Conservation (phyloP, 2,113 vertebrate species). For the Jaculus jaculus region DNA sequence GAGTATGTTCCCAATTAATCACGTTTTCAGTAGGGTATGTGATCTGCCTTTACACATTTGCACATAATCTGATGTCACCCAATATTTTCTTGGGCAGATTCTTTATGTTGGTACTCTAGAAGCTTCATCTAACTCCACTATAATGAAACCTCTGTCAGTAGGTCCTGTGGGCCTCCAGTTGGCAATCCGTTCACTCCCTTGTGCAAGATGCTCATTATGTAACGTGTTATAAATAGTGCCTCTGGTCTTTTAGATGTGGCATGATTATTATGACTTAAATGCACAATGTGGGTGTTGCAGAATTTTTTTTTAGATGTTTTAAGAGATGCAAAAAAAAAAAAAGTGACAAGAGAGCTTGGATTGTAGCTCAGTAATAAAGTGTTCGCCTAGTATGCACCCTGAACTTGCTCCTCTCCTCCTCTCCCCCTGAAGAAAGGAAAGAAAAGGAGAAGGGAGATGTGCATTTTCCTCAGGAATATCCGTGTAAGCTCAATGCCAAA, state of each 20-base stretch:
- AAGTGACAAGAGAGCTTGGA: background rate
- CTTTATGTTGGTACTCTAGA: constrained; percentile 8
- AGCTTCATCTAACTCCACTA: background rate
- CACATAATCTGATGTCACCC: constrained; percentile 25
- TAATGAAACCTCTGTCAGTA: constrained; percentile 42
- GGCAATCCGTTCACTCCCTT: background rate
- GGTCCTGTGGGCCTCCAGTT: background rate
- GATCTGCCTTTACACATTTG: background rate
- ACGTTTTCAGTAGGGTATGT: background rate
- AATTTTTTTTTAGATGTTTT: constrained; percentile 6
- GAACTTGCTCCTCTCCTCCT: background rate
- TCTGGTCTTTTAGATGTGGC: constrained; percentile 9
- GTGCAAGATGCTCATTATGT: constrained; percentile 30
- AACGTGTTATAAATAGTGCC: background rate
- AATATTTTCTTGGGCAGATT: constrained; percentile 19
- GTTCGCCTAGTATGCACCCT: background rate
- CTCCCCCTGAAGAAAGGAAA: background rate
- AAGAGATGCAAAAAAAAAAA: background rate
- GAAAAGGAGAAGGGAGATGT: background rate
- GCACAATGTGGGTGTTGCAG: constrained; percentile 16
- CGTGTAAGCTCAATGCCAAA: background rate
- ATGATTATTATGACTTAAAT: constrained; percentile 46
- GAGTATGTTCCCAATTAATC: background rate
- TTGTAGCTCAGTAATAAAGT: background rate
- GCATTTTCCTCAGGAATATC: constrained; percentile 29